phyloP scores from a whole-genome alignment of 64 coral and sea anemone species.

The Orbicella faveolata region DNA sequence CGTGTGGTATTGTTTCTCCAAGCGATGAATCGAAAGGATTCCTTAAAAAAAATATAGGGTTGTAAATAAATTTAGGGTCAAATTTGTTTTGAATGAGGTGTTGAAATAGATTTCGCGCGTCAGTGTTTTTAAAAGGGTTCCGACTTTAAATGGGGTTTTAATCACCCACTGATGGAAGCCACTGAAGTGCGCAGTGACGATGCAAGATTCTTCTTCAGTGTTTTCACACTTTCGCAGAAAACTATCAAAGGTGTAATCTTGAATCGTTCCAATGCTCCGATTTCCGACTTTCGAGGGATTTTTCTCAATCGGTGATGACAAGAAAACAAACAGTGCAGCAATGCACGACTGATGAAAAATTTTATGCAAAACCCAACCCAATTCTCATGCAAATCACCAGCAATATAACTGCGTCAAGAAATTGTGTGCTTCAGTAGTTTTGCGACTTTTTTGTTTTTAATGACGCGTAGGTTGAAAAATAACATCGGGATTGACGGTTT shows the following conservation, averaged over 20 bases:
- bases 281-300: not conserved
- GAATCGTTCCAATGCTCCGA: not conserved
- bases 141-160: slow-evolving; percentile 20
- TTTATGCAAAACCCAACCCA: not conserved
- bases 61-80: not conserved
- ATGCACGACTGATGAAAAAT: not conserved
- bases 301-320: not conserved
- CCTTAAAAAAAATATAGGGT: not conserved
- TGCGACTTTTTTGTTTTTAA: slow-evolving; percentile 34
- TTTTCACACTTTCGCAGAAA: not conserved
- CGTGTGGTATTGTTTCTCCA: not conserved
- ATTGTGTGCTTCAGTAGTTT: slow-evolving; percentile 44
- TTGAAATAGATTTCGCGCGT: not conserved
- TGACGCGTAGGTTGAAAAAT: not conserved
- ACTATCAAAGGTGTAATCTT: too few relatives aligned
- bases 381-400: slow-evolving; percentile 37
- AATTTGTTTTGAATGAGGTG: not conserved
- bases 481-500: not conserved
- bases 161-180: not conserved
- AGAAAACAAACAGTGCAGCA: not conserved
- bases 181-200: not conserved
- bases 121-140: not conserved
- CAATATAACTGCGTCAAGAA: slow-evolving; percentile 42
- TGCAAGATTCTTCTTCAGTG: not conserved
- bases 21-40: not conserved